Base-by-base conservation (phyloP, 1,140 invertebrate species). In the Drosophila bocki region DNA sequence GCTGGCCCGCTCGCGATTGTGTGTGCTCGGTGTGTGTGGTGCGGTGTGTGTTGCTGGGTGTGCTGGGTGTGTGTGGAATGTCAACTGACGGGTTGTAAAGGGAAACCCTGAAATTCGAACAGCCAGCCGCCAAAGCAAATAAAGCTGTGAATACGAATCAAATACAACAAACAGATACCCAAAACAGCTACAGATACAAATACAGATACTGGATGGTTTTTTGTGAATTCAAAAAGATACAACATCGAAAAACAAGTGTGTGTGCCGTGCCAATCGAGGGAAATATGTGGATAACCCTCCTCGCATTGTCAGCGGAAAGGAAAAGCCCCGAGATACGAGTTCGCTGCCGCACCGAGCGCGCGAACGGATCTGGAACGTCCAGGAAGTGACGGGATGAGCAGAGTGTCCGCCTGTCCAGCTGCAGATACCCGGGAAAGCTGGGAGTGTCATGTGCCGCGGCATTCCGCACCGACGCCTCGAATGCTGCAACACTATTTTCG, bases 61-160 rank as follows among this genome's bases (percentile, higher is more conserved):
- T 69, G 60, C 60, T 62, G 60, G 63, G 61, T 62, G 37, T 56
- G 53, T 78, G 51, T 91, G 87, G 87, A 91, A 91, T 91, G 87
- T 74, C 87, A 91, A 91, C 87, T 71, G 78, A 91, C 87, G 75
- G 91, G 80, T 91, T 91, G 78, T 76, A 91, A 91, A 84, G 81
- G 81, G 85, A 91, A 88, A 85, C 85, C 85, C 78, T 85, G 86
- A 90, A 91, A 88, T 67, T 51, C 68, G 62, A 70, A 90, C 72
- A 76, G 56, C 67, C 69, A 44, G 50, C 79, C 75, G 48, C 54
- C 62, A 72, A 72, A 60, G 70, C 70, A 72, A 78, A 67, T 57
- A 61, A 65, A 80, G 57, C 62, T 65, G 78, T 64, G 70, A 65
- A 82, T 68, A 84, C 57, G 57, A 86, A 79, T 60, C 50, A 72